Percentiles rank a stretch among this genome's conserved stretches.
These are phyloP conservation scores for Xerus rutilus DNA, from an alignment of 2,797 vertebrate species.

Conservation along the genomic window DNA sequence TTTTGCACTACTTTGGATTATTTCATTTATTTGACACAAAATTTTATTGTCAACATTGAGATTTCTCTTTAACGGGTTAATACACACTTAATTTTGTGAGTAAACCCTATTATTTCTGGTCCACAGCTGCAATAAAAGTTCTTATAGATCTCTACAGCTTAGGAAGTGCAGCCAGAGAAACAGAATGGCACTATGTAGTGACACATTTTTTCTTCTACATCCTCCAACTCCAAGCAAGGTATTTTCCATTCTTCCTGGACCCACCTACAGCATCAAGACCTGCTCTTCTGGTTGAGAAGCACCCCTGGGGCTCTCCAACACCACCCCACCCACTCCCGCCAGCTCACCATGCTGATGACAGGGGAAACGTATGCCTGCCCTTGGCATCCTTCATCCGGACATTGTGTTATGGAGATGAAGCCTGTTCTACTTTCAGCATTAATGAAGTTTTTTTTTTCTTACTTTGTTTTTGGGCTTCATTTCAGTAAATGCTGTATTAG, in stretches of 20 bases:
- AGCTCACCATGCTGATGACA: not conserved
- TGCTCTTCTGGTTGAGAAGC: not conserved
- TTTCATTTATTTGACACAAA: not conserved
- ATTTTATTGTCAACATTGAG: conserved; percentile 33
- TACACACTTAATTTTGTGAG: not conserved
- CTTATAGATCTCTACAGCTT: not conserved
- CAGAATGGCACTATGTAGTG: not conserved
- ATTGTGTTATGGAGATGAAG: not conserved
- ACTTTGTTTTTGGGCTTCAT: conserved; percentile 45
- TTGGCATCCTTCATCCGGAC: not conserved
- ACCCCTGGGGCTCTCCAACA: too few relatives aligned
- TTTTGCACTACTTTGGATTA: not conserved
- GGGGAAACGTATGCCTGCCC: not conserved
- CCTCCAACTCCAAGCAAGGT: not conserved
- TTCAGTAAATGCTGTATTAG: conserved; percentile 64
- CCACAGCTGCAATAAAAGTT: not conserved
- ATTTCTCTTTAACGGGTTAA: not conserved
- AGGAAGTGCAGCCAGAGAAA: conserved; percentile 33
- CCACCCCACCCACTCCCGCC: not conserved
- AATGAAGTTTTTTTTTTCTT: conserved; percentile 68
- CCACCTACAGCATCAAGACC: not conserved
- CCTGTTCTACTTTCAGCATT: conserved; percentile 18
- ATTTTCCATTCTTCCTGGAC: not conserved
- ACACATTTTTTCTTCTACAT: not conserved
- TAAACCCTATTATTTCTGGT: conserved; percentile 25